A percentile compares a stretch with the other conserved stretches of the same genome.
Conservation (phyloP, 2,888 invertebrate genomes). For the Orchestes rusci region DNA sequence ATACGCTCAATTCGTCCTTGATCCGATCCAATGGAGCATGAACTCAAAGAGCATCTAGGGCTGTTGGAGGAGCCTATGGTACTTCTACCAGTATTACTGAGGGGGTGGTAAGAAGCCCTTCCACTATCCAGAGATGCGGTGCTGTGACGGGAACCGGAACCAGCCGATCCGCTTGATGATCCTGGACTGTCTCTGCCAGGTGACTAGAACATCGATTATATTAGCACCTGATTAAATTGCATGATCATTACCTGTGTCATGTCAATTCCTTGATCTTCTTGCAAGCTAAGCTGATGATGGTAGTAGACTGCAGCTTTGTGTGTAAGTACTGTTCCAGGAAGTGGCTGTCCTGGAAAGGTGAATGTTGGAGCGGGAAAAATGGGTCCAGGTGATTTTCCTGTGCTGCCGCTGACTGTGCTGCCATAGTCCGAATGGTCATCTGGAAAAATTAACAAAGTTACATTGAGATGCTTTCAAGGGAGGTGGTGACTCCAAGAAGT, state of each 20-base stretch:
- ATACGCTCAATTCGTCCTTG: slow-evolving; percentile 65
- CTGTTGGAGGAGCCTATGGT: slow-evolving; percentile 50
- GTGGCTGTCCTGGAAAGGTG: slow-evolving; percentile 63
- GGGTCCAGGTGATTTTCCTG: slow-evolving; percentile 61
- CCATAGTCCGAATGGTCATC: slow-evolving; percentile 64
- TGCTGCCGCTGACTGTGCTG: slow-evolving; percentile 56
- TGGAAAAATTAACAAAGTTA: slow-evolving; percentile 38
- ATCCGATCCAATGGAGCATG: slow-evolving; percentile 67
- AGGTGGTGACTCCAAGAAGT: no score
- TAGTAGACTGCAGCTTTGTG: slow-evolving; percentile 73
- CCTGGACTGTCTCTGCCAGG: slow-evolving; percentile 92
- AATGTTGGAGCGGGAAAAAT: slow-evolving; percentile 60
- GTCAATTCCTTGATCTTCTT: slow-evolving; percentile 84
- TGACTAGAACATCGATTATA: slow-evolving; percentile 54
- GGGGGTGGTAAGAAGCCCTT: slow-evolving; percentile 71
- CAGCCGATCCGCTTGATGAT: slow-evolving; percentile 78
- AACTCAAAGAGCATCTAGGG: slow-evolving; percentile 68
- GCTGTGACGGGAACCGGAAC: slow-evolving; percentile 82
- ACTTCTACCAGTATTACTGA: slow-evolving; percentile 46
- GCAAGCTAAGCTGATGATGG: slow-evolving; percentile 73
- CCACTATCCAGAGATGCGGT: slow-evolving; percentile 87
- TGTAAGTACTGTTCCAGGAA: slow-evolving; percentile 57
- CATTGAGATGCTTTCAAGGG: no score
- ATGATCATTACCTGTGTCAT: slow-evolving; percentile 62
- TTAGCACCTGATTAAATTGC: no score